Percentiles rank a stretch among this genome's conserved stretches.
Evolutionary conservation across 2,888 invertebrate species (phyloP).

Genomic region (Siphlonurus alternatus): DNA sequence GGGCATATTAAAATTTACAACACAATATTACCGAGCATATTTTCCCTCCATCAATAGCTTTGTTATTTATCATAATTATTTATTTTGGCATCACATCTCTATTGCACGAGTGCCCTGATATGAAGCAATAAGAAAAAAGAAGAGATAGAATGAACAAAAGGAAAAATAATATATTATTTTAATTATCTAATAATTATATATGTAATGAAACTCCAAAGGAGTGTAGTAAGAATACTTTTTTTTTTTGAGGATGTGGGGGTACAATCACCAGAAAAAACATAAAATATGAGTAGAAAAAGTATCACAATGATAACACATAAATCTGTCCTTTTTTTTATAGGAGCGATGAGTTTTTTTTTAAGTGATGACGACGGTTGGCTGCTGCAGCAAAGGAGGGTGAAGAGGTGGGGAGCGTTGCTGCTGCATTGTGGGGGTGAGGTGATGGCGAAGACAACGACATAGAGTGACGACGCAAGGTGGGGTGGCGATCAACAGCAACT

Average conservation of each 20-base stretch:
- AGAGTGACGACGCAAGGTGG: no score
- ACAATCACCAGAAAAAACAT: background rate
- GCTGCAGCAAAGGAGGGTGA: background rate
- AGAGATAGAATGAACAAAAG: no score
- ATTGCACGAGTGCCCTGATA: background rate
- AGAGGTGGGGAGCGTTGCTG: no score
- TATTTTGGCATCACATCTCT: background rate
- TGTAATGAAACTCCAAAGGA: background rate
- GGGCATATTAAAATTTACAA: no score
- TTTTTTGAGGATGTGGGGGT: background rate
- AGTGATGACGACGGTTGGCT: background rate
- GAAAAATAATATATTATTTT: background rate
- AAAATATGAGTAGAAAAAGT: background rate
- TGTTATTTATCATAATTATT: background rate
- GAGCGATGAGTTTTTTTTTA: no score
- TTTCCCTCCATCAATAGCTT: background rate
- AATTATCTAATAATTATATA: background rate
- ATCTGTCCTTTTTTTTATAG: background rate
- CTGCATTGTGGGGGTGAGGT: conserved; percentile 4
- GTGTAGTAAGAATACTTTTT: background rate
- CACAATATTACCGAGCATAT: background rate
- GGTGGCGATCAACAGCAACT: conserved; percentile 5
- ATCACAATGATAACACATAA: background rate
- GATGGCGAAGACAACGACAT: background rate
- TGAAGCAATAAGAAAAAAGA: background rate